Base-by-base conservation (phyloP, 2,113 vertebrate genomes). In the Telmatochromis bifrenatus region DNA sequence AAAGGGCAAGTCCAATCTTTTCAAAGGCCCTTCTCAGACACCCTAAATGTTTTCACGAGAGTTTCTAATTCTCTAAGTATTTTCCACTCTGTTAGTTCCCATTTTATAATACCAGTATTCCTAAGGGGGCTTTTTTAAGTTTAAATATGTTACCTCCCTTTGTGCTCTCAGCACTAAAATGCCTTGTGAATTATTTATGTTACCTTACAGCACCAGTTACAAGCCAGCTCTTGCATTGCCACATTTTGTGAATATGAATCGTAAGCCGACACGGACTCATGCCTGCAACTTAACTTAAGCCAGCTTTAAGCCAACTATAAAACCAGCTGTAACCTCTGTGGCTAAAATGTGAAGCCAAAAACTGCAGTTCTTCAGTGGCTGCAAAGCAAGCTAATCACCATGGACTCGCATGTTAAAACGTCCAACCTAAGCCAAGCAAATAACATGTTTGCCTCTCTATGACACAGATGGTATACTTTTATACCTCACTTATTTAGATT, bases 1-100 rank as follows among this genome's bases (percentile, higher is more conserved):
- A 93, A 93, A 94, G 93, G 93, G 95, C 94, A 93, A 87, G 89
- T 87, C 83, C 84, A 86, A 81, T 83, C 90, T 84, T 87, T 87
- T 35, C 21, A 89, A 82, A 89, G 77, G 85, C 87, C 82, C 81
- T 80, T 84, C 58, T 47, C 13, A 83, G 82, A 60, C 81, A 83
- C 17, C 21, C 37, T 26, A 65, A 85, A 81, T 84, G 84, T 90
- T 89, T 92, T 70, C 26, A 81, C 10, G 10, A 77, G 45, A 77
- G 73, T 51, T 77, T 49, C 73, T 77, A 49, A 77, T 77, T 51
- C 73, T 51, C 26, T 45, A 73, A 73, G 39, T 31, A 77, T 77
- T 77, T 51, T 51, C 73, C 45, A 77, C 73, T 77, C 45, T 51
- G 73, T 51, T 77, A 77, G 45, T 51, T 33, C 73, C 45, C 45